Conservation (phyloP, 1,140 invertebrate genomes). For the Globodera rostochiensis region DNA sequence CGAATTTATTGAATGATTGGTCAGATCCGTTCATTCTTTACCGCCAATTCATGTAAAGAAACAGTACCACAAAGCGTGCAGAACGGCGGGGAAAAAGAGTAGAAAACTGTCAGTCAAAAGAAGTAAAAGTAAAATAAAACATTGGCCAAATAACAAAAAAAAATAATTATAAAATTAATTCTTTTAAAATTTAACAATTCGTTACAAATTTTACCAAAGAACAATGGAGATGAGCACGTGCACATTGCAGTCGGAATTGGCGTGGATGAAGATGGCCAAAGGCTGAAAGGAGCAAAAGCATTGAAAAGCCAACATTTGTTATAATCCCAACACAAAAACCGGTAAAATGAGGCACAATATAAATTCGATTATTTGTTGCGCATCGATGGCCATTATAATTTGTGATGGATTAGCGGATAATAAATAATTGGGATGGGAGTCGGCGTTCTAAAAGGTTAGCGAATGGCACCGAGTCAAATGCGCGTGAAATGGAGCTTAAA, state of each 20-base stretch:
- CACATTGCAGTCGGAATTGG: constrained; percentile 35
- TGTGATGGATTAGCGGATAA: no score
- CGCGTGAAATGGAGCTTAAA: no score
- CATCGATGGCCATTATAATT: no score
- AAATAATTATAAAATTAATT: background rate
- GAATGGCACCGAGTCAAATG: no score
- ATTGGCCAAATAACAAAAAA: background rate
- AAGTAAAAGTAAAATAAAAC: no score
- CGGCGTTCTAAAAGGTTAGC: no score
- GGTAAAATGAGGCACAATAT: constrained; percentile 25
- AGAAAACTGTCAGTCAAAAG: constrained; percentile 21
- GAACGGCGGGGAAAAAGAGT: constrained; percentile 32
- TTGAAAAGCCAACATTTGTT: background rate
- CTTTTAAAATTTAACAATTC: background rate
- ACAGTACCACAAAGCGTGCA: constrained; percentile 39
- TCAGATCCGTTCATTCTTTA: background rate
- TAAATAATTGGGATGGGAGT: no score
- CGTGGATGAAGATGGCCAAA: constrained; percentile 39
- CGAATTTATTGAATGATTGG: no score
- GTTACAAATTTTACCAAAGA: constrained; percentile 1
- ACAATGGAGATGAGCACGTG: constrained; percentile 34
- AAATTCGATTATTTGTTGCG: no score
- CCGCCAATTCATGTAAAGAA: constrained; percentile 29
- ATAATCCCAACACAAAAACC: background rate
- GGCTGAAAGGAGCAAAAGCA: constrained; percentile 24